These are phyloP conservation scores for Scaptomyza caliginosa DNA, from an alignment of 2,888 invertebrate species.

Conservation along the genomic window DNA sequence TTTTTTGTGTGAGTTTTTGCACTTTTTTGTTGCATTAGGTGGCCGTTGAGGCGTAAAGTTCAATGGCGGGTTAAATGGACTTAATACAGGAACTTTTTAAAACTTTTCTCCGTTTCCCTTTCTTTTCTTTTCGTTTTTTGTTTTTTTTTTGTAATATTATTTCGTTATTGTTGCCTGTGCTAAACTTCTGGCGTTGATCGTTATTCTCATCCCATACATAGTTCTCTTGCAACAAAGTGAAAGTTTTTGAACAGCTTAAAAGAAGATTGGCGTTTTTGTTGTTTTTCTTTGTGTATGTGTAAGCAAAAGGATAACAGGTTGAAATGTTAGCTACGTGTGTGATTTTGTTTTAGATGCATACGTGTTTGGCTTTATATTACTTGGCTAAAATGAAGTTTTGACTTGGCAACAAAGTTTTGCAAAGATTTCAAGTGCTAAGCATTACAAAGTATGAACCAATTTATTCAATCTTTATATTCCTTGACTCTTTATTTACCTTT, in stretches of 20 bases:
- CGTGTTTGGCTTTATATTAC: background rate
- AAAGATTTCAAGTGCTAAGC: conserved; percentile 31
- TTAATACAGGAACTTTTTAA: conserved; percentile 75
- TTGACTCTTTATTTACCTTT: background rate
- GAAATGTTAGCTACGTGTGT: conserved; percentile 32
- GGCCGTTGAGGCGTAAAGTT: conserved; percentile 78
- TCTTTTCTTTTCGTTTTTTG: background rate
- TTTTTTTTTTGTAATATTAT: conserved; percentile 21
- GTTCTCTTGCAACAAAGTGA: conserved; percentile 59
- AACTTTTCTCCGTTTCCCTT: conserved; percentile 49
- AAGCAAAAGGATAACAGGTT: conserved; percentile 49
- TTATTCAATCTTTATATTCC: background rate
- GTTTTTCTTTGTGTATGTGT: background rate
- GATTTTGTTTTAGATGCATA: background rate
- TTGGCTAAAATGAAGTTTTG: conserved; percentile 20
- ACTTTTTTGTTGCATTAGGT: conserved; percentile 66
- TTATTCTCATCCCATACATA: conserved; percentile 17
- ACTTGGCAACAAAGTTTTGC: conserved; percentile 3
- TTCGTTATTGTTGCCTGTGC: conserved; percentile 42
- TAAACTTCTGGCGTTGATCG: conserved; percentile 70
- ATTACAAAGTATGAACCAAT: background rate
- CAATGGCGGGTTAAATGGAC: conserved; percentile 81
- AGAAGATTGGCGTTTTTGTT: conserved; percentile 61
- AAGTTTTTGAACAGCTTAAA: conserved; percentile 75
- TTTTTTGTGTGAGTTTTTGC: conserved; percentile 5